phyloP scores from a whole-genome alignment of 2,113 vertebrate genomes.

The Sebastes fasciatus region DNA sequence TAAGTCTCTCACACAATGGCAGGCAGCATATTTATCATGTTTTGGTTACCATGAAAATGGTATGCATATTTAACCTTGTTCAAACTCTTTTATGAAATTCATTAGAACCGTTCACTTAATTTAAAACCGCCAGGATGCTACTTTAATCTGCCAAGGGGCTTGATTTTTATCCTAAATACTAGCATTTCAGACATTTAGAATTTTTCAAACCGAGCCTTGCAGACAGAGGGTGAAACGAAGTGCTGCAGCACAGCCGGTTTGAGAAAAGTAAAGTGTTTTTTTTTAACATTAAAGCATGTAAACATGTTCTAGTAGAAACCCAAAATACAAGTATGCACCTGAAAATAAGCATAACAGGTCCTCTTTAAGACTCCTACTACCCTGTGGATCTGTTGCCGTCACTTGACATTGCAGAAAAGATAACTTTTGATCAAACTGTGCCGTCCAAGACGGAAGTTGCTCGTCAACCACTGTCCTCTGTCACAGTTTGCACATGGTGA shows the following conservation, averaged over 20 bases:
- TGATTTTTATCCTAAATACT: neutral
- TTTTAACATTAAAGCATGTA: too few species aligned
- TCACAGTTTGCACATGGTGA: constrained; percentile 80
- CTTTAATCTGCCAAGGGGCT: neutral
- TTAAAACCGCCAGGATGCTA: neutral
- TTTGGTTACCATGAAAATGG: constrained; percentile 4
- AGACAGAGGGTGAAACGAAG: too few species aligned
- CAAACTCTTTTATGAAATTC: neutral
- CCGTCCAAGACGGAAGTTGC: constrained; percentile 68
- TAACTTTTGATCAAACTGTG: constrained; percentile 58
- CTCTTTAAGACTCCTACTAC: too few species aligned
- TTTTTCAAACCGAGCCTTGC: too few species aligned
- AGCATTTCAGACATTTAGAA: neutral
- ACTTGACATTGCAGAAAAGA: constrained; percentile 35
- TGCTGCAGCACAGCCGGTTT: too few species aligned
- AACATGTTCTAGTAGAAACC: too few species aligned
- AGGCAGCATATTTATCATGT: constrained; percentile 22
- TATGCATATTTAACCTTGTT: constrained; percentile 1
- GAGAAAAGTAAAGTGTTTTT: too few species aligned
- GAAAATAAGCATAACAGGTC: too few species aligned
- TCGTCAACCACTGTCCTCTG: constrained; percentile 77
- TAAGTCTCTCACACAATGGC: constrained; percentile 3
- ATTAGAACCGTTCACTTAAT: neutral
- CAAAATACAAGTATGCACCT: too few species aligned
- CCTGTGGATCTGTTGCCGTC: neutral